phyloP scores from a whole-genome alignment of 2,113 vertebrate species.

The Numenius arquata region DNA sequence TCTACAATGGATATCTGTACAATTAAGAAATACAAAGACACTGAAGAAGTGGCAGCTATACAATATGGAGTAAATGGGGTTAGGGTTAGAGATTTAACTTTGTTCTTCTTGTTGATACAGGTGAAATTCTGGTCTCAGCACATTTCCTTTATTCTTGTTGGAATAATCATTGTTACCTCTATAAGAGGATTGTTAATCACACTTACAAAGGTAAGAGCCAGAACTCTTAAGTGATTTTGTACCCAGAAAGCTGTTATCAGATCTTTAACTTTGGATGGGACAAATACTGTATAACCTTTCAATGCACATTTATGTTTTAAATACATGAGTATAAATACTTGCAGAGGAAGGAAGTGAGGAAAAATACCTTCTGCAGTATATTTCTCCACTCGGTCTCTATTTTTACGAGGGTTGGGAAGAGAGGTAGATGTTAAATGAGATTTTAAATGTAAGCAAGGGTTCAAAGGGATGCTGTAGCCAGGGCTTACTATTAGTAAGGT shows the following conservation, averaged over 20 bases:
- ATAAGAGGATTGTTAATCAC: conserved; percentile 96
- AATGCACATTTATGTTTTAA: not conserved
- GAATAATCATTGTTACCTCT: conserved; percentile 98
- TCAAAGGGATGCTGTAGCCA: not conserved
- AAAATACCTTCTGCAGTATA: not conserved
- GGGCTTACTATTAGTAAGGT: not conserved
- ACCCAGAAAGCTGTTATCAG: not conserved
- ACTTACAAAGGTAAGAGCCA: conserved; percentile 89
- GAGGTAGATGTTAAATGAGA: not conserved
- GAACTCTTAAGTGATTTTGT: not conserved
- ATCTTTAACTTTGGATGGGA: not conserved
- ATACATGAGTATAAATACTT: not conserved
- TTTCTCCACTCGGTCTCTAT: not conserved
- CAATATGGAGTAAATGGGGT: not conserved
- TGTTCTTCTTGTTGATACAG: conserved; percentile 67
- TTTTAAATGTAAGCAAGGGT: not conserved
- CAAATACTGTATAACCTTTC: not conserved
- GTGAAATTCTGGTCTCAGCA: conserved; percentile 99
- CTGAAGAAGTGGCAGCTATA: not conserved
- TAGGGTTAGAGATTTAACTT: not conserved
- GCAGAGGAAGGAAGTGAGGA: not conserved
- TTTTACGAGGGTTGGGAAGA: not conserved
- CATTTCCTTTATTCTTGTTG: conserved; percentile 97
- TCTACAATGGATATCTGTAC: not conserved
- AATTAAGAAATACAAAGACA: not conserved